Percentiles rank a stretch among this genome's conserved stretches.
phyloP scores from a whole-genome alignment of 2,113 vertebrate genomes.

The Tychaedon coryphoeus region DNA sequence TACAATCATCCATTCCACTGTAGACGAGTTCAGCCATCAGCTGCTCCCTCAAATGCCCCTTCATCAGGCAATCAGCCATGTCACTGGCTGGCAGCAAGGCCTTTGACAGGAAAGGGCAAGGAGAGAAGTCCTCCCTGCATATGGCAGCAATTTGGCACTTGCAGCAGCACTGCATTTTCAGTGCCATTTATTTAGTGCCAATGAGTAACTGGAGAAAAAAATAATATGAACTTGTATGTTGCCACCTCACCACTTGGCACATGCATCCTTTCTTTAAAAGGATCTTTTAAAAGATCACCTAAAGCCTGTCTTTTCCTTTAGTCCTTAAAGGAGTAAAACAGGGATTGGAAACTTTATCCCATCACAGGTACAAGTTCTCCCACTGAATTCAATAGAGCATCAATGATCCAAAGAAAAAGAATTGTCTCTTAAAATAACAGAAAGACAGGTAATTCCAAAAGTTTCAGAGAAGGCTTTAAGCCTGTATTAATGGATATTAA shows the following conservation, averaged over 20 bases:
- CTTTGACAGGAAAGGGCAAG: background rate
- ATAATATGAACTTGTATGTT: background rate
- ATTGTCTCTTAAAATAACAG: background rate
- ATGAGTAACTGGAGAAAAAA: background rate
- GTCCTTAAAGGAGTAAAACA: background rate
- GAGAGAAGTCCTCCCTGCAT: background rate
- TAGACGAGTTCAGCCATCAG: background rate
- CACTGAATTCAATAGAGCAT: background rate
- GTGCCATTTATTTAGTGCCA: background rate
- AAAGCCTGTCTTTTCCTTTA: background rate
- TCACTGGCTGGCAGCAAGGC: background rate
- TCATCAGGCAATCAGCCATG: background rate
- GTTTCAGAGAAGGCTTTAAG: background rate
- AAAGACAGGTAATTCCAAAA: background rate
- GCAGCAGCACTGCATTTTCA: background rate
- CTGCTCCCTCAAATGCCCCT: background rate
- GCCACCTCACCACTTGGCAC: background rate
- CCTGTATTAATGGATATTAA: background rate
- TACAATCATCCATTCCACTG: background rate
- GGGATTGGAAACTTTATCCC: background rate
- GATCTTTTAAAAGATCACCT: background rate
- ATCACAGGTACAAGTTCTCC: background rate
- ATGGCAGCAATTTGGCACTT: background rate
- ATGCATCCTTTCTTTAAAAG: background rate
- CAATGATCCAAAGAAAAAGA: background rate